Evolutionary conservation across 2,113 vertebrate species (phyloP), one percentile per base, ranked within the genome.

Genomic region (Seriola rivoliana): DNA sequence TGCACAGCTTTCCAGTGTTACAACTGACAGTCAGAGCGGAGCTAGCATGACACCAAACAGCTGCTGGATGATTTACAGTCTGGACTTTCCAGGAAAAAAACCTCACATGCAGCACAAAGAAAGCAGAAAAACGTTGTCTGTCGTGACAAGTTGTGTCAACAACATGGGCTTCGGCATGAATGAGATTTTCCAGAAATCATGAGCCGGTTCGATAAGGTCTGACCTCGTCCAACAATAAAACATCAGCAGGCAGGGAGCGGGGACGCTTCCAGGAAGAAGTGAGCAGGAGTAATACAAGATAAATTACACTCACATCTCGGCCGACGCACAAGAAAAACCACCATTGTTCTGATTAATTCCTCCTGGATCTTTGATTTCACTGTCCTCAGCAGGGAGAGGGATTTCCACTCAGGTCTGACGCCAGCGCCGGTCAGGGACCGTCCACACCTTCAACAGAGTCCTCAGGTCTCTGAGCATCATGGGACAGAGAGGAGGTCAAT

Each of bases 31-130:
- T 46, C 66, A 44, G 58, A 66, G 66, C 36, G 40, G 58, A 17
- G 14, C 25, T 25, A 1, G 25, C 71, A 69, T 21, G 48, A 84
- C n/a, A 38, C 55, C 16, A 68, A 74, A 29, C 75, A 83, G 75
- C 68, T 73, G 81, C 71, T 17, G 0, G 0, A 57, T 57, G 40
- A 58, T 65, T 77, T 46, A 63, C 46, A 58, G 65, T 3, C 4
- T 1, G 25, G 19, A 1, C 42, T 78, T 36, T 36, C 67, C 54
- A 60, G 34, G 62, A 78, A 73, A 40, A 52, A 36, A 29, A 2
- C 29, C 21, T 63, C 55, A 25, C 29, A 29, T 29, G 29, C 29
- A 29, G 29, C 29, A 29, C 9, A 59, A 2, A 50, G 19, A 44
- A 57, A 59, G 52, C 7, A 17, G 40, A 58, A 55, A 25, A 6